phyloP scores from a whole-genome alignment of 2,888 invertebrate species.

The Bimastos eiseni region DNA sequence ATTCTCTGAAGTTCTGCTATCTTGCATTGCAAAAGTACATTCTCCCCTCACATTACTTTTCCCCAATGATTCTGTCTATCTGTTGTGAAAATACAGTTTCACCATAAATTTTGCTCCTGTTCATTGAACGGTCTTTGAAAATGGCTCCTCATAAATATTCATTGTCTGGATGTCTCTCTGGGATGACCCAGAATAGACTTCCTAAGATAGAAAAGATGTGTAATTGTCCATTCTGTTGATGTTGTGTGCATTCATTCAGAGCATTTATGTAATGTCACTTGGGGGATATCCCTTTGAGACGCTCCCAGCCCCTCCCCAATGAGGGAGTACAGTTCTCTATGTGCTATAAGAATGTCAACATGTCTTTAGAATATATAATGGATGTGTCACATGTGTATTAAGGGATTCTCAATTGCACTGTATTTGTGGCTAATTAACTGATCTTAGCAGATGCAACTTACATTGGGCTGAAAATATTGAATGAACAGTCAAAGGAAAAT shows the following conservation, averaged over 20 bases:
- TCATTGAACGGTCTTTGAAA: not conserved
- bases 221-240: not conserved
- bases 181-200: not conserved
- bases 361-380: too few species aligned
- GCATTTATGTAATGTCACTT: not conserved
- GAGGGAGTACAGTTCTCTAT: too few species aligned
- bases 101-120: not conserved
- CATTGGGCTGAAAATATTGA: not conserved
- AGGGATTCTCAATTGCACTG: not conserved
- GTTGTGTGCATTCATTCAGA: not conserved
- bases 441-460: not conserved
- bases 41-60: not conserved
- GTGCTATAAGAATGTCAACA: too few species aligned
- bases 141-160: not conserved
- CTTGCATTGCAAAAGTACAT: too few species aligned
- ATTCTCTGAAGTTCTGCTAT: too few species aligned
- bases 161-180: not conserved
- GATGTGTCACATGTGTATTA: not conserved
- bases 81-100: too few species aligned
- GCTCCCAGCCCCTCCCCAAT: not conserved
- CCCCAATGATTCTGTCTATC: not conserved
- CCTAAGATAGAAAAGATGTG: not conserved
- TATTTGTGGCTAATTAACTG: not conserved
- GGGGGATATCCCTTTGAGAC: not conserved
- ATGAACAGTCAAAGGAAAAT: not conserved